Conservation (phyloP, 2,113 vertebrate species). For the Chloropsis hardwickii region DNA sequence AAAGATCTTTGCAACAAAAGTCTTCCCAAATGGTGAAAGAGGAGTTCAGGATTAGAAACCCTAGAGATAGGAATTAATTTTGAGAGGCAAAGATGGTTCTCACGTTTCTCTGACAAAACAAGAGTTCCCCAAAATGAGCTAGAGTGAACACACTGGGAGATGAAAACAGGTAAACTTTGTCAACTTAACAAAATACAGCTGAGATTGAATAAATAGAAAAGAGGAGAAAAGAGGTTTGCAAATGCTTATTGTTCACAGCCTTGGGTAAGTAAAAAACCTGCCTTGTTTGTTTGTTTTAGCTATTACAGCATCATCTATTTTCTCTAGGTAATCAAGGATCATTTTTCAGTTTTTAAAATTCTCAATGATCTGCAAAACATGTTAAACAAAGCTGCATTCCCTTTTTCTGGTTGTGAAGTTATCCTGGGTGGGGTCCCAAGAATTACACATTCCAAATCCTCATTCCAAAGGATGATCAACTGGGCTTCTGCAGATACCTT, state of each 20-base stretch:
- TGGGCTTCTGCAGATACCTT: neutral
- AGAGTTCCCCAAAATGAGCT: neutral
- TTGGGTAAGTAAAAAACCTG: neutral
- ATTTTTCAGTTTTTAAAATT: neutral
- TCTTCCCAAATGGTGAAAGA: neutral
- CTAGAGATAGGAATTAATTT: neutral
- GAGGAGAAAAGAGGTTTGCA: neutral
- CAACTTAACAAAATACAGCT: neutral
- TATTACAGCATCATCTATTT: neutral
- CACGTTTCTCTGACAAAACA: accelerated
- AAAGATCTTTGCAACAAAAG: neutral
- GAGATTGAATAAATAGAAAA: neutral
- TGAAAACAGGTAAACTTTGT: neutral
- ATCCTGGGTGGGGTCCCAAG: neutral
- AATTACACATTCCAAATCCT: neutral
- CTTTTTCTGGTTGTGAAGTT: neutral
- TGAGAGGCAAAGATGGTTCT: neutral
- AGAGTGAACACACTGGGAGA: neutral
- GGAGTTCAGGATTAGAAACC: neutral
- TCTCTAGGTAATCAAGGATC: neutral
- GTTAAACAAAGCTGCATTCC: neutral
- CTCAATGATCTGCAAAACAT: neutral
- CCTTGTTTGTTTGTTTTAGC: neutral
- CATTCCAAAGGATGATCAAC: neutral
- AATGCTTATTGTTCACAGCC: neutral